These are phyloP conservation scores for Lasius platythorax DNA, from an alignment of 2,888 invertebrate genomes.

Conservation along the genomic window DNA sequence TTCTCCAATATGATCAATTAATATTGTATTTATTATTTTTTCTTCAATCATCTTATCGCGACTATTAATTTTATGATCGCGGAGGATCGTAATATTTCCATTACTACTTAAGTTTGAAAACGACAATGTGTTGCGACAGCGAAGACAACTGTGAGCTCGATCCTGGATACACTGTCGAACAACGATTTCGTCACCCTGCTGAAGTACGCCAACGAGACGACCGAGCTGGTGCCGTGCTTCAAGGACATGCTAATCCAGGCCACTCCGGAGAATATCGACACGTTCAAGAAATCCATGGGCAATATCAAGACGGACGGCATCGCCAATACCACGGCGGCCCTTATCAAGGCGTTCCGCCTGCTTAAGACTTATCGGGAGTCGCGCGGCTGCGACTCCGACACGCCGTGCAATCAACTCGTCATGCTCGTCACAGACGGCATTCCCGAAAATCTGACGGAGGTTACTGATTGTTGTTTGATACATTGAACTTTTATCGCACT, in stretches of 20 bases:
- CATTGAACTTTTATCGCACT: background rate
- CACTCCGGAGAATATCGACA: constrained; percentile 93
- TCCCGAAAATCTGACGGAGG: constrained; percentile 94
- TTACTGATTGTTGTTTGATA: background rate
- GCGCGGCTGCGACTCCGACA: constrained; percentile 87
- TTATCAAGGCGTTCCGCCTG: constrained; percentile 94
- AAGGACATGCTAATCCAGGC: constrained; percentile 94
- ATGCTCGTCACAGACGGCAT: constrained; percentile 99
- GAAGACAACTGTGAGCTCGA: constrained; percentile 91
- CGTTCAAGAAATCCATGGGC: constrained; percentile 91
- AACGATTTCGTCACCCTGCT: constrained; percentile 99
- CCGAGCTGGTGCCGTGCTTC: constrained; percentile 94
- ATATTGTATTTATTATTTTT: constrained; percentile 22
- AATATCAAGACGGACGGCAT: constrained; percentile 91
- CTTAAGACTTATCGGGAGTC: constrained; percentile 89
- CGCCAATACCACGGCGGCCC: constrained; percentile 94
- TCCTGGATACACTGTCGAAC: constrained; percentile 98
- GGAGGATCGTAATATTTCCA: background rate
- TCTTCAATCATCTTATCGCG: background rate
- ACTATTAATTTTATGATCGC: background rate
- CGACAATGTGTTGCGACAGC: constrained; percentile 72
- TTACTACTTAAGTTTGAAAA: background rate
- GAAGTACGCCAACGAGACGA: constrained; percentile 91
- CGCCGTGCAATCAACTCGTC: constrained; percentile 97
- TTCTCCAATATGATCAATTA: background rate